Evolutionary conservation across 2,797 vertebrate genomes (phyloP).

Genomic region (Glyptemys insculpta): DNA sequence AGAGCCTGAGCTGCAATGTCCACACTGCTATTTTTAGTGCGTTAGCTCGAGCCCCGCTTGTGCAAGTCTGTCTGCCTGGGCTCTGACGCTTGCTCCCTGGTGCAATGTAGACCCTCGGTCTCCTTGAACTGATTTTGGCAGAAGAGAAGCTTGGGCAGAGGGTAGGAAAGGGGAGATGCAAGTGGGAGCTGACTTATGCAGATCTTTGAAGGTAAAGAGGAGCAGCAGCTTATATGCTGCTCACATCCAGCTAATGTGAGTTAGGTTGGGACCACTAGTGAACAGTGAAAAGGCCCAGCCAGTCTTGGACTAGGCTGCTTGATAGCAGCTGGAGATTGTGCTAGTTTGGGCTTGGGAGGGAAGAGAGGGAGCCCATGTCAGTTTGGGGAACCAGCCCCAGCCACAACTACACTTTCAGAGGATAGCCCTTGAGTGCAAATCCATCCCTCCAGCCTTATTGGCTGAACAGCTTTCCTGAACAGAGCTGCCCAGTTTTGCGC

Average conservation of each 20-base stretch:
- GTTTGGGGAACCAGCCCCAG: too few relatives aligned
- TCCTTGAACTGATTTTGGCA: background rate
- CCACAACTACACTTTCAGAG: too few relatives aligned
- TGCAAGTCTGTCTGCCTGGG: background rate
- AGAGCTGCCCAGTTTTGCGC: background rate
- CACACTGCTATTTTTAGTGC: background rate
- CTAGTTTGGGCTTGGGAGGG: background rate
- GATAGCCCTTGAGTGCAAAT: background rate
- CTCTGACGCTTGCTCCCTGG: background rate
- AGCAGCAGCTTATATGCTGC: background rate
- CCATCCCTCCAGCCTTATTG: background rate
- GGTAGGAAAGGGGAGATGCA: background rate
- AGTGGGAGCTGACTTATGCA: too few relatives aligned
- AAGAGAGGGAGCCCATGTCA: too few relatives aligned
- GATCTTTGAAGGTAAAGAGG: background rate
- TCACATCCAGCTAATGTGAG: background rate
- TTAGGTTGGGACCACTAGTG: background rate
- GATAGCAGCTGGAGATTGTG: background rate
- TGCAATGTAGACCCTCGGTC: background rate
- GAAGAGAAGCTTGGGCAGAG: background rate
- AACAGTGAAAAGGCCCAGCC: background rate
- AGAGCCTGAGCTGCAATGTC: background rate
- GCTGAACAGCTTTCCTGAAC: background rate
- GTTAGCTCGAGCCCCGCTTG: background rate
- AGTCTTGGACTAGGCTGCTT: background rate